These are phyloP conservation scores for Petrocephalus sullivani DNA, from an alignment of 2,797 vertebrate species.

Conservation along the genomic window DNA sequence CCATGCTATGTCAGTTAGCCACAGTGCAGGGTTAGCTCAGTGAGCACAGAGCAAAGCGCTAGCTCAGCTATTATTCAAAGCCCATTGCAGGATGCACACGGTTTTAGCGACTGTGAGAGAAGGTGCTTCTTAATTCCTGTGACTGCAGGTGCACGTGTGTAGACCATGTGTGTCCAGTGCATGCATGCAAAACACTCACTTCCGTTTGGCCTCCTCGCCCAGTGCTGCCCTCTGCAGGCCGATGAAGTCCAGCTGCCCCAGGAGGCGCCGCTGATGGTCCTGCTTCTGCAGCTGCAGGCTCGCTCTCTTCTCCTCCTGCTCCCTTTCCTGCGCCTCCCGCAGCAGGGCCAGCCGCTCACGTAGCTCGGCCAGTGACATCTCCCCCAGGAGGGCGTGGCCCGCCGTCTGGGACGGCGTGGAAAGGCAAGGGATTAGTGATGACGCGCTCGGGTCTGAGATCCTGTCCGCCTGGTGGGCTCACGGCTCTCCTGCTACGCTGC, in stretches of 20 bases:
- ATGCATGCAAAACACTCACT: constrained; percentile 52
- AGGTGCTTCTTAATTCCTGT: background rate
- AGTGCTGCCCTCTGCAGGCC: constrained; percentile 60
- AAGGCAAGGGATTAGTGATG: background rate
- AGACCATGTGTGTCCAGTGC: background rate
- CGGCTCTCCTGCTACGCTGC: background rate
- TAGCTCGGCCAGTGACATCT: constrained; percentile 86
- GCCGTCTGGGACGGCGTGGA: constrained; percentile 56
- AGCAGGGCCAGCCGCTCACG: constrained; percentile 71
- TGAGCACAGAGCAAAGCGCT: background rate
- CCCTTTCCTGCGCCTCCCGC: constrained; percentile 58
- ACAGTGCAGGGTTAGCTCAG: background rate
- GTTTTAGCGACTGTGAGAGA: background rate
- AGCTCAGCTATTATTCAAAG: background rate
- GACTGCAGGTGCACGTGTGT: background rate
- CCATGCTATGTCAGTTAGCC: background rate
- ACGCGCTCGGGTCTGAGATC: background rate
- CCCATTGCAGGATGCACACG: background rate
- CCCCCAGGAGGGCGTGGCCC: constrained; percentile 74
- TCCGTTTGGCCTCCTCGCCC: constrained; percentile 61
- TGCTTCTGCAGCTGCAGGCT: constrained; percentile 73
- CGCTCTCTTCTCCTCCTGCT: constrained; percentile 68
- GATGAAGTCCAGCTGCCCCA: constrained; percentile 68
- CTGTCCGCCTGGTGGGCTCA: background rate
- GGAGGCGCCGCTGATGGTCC: constrained; percentile 66